These are phyloP conservation scores for Zaprionus lineosus DNA, from an alignment of 2,888 invertebrate species.

Conservation along the genomic window DNA sequence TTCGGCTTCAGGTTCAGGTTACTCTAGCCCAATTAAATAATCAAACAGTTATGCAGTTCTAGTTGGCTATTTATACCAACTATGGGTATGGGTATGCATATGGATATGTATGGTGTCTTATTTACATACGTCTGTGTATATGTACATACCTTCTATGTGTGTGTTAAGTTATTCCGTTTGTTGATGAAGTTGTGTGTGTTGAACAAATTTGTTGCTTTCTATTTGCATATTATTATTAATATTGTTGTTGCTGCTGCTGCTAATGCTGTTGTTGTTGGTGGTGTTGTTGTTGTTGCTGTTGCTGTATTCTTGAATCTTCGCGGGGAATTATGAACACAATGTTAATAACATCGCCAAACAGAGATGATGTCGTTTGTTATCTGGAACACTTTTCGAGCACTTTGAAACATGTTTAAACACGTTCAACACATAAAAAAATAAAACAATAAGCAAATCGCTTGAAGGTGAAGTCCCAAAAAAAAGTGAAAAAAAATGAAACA, in stretches of 20 bases:
- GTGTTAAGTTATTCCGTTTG: conserved; percentile 56
- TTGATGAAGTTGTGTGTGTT: conserved; percentile 16
- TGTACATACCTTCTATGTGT: conserved; percentile 33
- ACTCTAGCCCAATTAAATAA: conserved; percentile 7
- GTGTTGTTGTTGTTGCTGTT: conserved; percentile 11
- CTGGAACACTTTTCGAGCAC: conserved; percentile 33
- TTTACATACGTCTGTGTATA: background rate
- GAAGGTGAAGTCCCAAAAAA: background rate
- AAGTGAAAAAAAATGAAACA: background rate
- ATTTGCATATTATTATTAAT: conserved; percentile 70
- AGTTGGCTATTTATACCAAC: background rate
- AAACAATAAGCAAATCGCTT: background rate
- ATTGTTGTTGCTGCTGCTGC: no score
- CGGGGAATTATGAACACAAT: conserved; percentile 69
- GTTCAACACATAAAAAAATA: conserved; percentile 16
- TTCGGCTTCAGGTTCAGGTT: conserved; percentile 9
- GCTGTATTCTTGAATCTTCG: conserved; percentile 54
- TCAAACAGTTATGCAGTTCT: conserved; percentile 31
- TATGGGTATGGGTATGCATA: no score
- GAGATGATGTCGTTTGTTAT: conserved; percentile 50
- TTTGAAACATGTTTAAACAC: conserved; percentile 42
- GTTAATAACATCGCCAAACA: conserved; percentile 64
- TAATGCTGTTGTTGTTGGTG: conserved; percentile 15
- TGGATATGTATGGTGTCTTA: no score
- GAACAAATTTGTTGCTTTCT: conserved; percentile 63